Evolutionary conservation across 2,888 invertebrate genomes (phyloP).

Genomic region (Dicyrtoma fusca): DNA sequence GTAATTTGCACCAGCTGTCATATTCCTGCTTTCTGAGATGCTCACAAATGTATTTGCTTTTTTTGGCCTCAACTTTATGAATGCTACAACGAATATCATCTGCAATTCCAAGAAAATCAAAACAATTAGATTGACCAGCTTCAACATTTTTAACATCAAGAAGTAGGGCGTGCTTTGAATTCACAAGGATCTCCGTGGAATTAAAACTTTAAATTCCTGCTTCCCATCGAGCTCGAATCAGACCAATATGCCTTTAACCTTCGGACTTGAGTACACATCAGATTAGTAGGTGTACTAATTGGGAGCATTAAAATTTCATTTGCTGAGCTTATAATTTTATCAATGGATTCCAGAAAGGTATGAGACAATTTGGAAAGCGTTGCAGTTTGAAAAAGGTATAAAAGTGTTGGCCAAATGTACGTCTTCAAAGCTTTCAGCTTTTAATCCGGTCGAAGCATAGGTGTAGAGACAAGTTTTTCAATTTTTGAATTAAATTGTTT

Average conservation of each 20-base stretch:
- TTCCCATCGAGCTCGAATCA: slow-evolving; percentile 13
- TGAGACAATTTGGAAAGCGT: neutral
- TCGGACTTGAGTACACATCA: slow-evolving; percentile 10
- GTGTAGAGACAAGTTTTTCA: neutral
- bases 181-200: neutral
- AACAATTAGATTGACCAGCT: neutral
- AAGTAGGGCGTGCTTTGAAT: neutral
- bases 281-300: neutral
- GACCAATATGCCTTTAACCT: slow-evolving; percentile 8
- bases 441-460: neutral
- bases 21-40: neutral
- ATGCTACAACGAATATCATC: too few species aligned
- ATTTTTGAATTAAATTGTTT: neutral
- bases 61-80: too few species aligned
- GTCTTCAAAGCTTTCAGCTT: neutral
- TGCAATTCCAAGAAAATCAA: too few species aligned
- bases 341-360: neutral
- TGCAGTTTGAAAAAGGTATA: slow-evolving; percentile 1
- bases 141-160: neutral
- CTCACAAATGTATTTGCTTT: neutral
- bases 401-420: slow-evolving; percentile 12
- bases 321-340: neutral
- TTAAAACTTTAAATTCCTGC: neutral
- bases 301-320: neutral
- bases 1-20: neutral